These are phyloP conservation scores for Anguilla obscura DNA, from an alignment of 2,797 vertebrate genomes.

Conservation along the genomic window DNA sequence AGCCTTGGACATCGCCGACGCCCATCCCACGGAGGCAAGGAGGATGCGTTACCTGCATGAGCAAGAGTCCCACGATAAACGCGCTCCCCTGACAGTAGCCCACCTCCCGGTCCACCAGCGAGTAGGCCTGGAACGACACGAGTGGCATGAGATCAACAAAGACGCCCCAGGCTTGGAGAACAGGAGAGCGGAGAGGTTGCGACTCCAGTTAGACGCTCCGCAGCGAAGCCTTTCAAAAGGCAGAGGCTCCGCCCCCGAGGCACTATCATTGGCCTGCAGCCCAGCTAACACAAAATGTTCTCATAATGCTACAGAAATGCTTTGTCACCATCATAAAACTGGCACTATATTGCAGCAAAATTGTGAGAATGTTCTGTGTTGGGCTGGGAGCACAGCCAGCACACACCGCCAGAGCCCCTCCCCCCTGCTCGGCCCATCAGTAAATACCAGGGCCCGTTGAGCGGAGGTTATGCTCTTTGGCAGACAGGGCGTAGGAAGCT, in stretches of 20 bases:
- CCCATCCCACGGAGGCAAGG: background rate
- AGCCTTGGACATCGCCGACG: background rate
- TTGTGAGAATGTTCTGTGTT: no score
- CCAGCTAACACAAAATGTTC: no score
- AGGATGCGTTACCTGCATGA: slow-evolving; percentile 89
- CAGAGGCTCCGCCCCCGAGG: slow-evolving; percentile 27
- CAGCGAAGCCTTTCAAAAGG: background rate
- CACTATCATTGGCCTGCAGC: background rate
- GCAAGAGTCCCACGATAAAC: slow-evolving; percentile 95
- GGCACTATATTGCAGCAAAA: no score
- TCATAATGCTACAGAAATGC: no score
- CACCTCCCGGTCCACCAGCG: slow-evolving; percentile 96
- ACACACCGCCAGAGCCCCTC: background rate
- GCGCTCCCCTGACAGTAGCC: slow-evolving; percentile 99
- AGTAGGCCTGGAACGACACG: slow-evolving; percentile 84
- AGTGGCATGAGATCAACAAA: slow-evolving; percentile 30
- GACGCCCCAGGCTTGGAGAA: no score
- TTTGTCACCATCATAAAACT: no score
- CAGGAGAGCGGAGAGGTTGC: no score
- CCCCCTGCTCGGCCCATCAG: background rate
- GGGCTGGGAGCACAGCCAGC: background rate
- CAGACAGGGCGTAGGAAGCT: slow-evolving; percentile 8
- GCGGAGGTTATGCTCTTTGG: background rate
- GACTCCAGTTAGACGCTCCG: background rate
- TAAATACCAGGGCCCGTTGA: background rate